A percentile compares a stretch with the other conserved stretches of the same genome.
Evolutionary conservation across 1,140 invertebrate genomes (phyloP).

Genomic region (Metopolophium dirhodum): DNA sequence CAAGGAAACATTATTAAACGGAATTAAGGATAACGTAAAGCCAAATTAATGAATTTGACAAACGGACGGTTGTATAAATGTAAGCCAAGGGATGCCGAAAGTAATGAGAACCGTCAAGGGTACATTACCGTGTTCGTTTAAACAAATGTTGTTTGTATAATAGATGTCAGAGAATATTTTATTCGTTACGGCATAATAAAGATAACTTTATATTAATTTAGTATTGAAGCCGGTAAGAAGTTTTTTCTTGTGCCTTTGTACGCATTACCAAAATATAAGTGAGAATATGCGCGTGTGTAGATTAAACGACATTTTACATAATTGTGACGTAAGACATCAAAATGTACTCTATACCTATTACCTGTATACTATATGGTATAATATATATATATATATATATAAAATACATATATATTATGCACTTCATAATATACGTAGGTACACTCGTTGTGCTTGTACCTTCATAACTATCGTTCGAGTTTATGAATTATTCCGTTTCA

Average conservation of each 20-base stretch:
- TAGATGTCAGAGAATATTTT: not conserved
- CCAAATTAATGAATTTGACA: constrained; percentile 40
- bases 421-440: not conserved
- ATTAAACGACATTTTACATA: not conserved
- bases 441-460: not conserved
- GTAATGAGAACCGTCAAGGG: constrained; percentile 29
- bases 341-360: not conserved
- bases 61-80: constrained; percentile 26
- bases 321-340: not conserved
- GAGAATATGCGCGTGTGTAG: not conserved
- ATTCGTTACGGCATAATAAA: not conserved
- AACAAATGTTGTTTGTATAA: constrained; percentile 37
- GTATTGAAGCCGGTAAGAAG: not conserved
- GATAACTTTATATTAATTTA: not conserved
- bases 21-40: constrained; percentile 38
- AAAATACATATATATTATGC: not conserved
- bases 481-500: constrained; percentile 4
- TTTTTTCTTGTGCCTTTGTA: not conserved
- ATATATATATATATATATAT: not conserved
- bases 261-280: not conserved
- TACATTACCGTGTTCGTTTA: constrained; percentile 22
- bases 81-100: constrained; percentile 11
- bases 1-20: not conserved
- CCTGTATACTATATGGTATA: not conserved
- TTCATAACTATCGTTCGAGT: not conserved